Evolutionary conservation across 2,113 vertebrate species (phyloP), one percentile per base, ranked within the genome.

Genomic region (Prinia subflava): DNA sequence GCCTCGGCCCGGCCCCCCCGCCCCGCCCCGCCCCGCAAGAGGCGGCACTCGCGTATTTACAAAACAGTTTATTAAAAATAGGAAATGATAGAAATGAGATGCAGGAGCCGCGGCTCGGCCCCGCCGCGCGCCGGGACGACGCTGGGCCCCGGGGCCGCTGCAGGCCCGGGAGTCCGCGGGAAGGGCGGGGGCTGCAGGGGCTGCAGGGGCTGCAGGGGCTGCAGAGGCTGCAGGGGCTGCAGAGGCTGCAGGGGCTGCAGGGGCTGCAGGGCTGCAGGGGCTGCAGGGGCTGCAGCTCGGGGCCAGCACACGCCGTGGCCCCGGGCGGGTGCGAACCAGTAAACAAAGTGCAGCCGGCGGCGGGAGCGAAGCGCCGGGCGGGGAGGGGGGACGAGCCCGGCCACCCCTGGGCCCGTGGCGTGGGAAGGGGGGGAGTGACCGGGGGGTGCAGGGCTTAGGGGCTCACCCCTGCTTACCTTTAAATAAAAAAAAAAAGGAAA

Each of bases 261-360:
- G n/a, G n/a, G n/a, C n/a, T n/a, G n/a, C n/a, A n/a, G n/a, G n/a
- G n/a, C n/a, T n/a, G n/a, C n/a, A n/a, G n/a, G n/a, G n/a, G n/a
- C n/a, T n/a, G n/a, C n/a, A n/a, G 52, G 13, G 41, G 77, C 55
- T 46, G 65, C 53, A n/a, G 55, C 37, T 37, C 67, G 47, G 67
- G 33, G 33, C 47, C 92, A 39, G 92, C 91, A 49, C 50, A 27
- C 60, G 6, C 37, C 44, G 4, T 18, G 41, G 15, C 22, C 41
- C 57, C 49, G 59, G 31, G 59, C 68, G 50, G 80, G 59, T 5
- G 82, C 50, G 52, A 59, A 50, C 60, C 83, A 94, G 97, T 98
- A 97, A 98, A 98, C 97, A 97, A 97, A 97, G 97, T 97, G 97
- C 97, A 73, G 85, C 68, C 76, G 95, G 83, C 50, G 87, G 92